These are phyloP conservation scores for Chelon auratus DNA, from an alignment of 2,797 vertebrate species.

Conservation along the genomic window DNA sequence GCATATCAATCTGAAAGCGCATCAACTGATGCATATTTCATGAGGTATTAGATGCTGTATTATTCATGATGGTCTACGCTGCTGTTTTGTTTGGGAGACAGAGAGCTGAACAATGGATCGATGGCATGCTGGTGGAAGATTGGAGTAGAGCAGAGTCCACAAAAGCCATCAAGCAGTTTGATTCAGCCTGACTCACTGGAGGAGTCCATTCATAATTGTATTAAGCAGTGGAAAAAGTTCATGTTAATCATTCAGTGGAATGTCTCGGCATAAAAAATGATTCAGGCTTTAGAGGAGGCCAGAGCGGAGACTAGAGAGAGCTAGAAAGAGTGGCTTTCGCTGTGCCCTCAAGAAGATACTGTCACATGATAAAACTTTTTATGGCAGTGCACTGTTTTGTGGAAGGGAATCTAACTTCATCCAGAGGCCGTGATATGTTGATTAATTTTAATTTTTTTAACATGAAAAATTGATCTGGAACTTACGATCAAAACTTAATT, in stretches of 20 bases:
- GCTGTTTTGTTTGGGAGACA: conserved; percentile 68
- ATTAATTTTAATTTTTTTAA: conserved; percentile 56
- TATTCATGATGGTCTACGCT: conserved; percentile 67
- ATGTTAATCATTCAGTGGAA: conserved; percentile 66
- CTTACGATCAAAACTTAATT: conserved; percentile 4
- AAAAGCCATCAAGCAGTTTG: conserved; percentile 45
- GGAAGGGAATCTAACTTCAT: conserved; percentile 35
- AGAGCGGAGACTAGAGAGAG: not conserved
- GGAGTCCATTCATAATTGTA: conserved; percentile 66
- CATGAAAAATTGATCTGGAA: conserved; percentile 49
- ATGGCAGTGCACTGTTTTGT: conserved; percentile 10
- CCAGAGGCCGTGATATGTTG: conserved; percentile 34
- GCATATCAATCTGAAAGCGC: conserved; percentile 49
- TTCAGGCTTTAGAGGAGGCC: conserved; percentile 30
- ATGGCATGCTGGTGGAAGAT: conserved; percentile 59
- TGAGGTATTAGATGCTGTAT: conserved; percentile 73
- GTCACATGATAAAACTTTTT: conserved; percentile 45
- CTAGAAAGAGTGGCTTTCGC: conserved; percentile 48
- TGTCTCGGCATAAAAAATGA: conserved; percentile 57
- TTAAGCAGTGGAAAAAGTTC: conserved; percentile 64
- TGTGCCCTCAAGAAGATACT: conserved; percentile 39
- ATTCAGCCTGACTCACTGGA: conserved; percentile 44
- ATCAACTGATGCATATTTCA: conserved; percentile 77
- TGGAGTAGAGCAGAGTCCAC: conserved; percentile 54
- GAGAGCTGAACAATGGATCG: conserved; percentile 66